Evolutionary conservation across 2,113 vertebrate species (phyloP), one percentile per base, ranked within the genome.

Genomic region (Apeltes quadracus): DNA sequence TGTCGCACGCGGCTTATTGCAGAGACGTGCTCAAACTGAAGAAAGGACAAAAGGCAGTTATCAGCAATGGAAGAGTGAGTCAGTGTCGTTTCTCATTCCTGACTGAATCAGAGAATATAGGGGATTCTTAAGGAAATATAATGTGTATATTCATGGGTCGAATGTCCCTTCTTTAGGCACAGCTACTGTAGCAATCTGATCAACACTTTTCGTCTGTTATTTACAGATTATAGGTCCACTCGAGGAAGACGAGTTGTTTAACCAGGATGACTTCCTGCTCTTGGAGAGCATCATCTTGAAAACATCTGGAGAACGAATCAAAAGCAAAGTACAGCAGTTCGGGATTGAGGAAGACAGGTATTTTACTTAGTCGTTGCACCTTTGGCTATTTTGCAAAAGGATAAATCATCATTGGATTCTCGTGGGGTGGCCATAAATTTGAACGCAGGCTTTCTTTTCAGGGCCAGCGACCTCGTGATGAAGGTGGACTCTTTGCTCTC

Each of bases 381-480:
- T 22, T 32, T 27, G 7, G 29, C 38, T 38, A n/a, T 7, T 50
- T 32, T 5, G n/a, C 27, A 39, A 14, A 15, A 4, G 29, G 9
- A 20, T 7, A 8, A 15, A 22, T 43, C 3, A 11, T 22, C 36
- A 25, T 20, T 11, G 27, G 18, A 4, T 18, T 22, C 34, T 53
- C 36, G 39, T 50, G 2, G n/a, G 5, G n/a, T 34, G 14, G 6
- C 7, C 1, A 16, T 29, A 25, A 29, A 54, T 29, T 8, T 13
- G 12, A 55, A 73, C 1, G 10, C 32, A 0, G 18, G 4, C 5
- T 73, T 83, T 55, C 58, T 36, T n/a, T 50, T 72, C 84, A 99
- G 97, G 76, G 97, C 97, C 75, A 98, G 96, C 72, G 96, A 99
- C 86, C 90, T 99, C 62, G 96, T 99, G 61, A 99, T 99, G 98